phyloP scores from a whole-genome alignment of 2,113 vertebrate species.

The Forbesichthys papilliferus region DNA sequence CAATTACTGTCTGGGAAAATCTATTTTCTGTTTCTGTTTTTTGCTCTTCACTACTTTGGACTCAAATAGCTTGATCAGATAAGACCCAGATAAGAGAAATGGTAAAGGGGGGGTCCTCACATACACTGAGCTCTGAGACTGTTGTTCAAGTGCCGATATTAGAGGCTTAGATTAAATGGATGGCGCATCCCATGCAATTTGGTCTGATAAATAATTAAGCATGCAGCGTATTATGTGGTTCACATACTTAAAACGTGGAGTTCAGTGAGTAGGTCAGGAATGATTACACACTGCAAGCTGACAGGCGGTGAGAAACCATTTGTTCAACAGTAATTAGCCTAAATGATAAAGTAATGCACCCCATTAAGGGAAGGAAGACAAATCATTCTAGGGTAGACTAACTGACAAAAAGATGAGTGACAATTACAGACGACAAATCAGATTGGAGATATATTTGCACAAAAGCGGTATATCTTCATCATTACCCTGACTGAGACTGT shows the following conservation, averaged over 20 bases:
- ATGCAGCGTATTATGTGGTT: conserved; percentile 84
- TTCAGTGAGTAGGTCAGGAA: conserved; percentile 91
- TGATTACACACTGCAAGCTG: conserved; percentile 90
- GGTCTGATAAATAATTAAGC: conserved; percentile 87
- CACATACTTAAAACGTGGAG: conserved; percentile 90
- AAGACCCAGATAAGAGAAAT: neutral
- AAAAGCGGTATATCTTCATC: conserved; percentile 16
- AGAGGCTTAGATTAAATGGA: conserved; percentile 60
- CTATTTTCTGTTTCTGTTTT: too few relatives aligned
- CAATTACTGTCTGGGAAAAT: too few relatives aligned
- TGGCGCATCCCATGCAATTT: conserved; percentile 70
- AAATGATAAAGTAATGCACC: conserved; percentile 86
- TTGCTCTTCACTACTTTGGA: too few relatives aligned
- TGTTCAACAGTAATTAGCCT: conserved; percentile 93
- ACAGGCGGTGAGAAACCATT: conserved; percentile 86
- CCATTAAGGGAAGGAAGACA: conserved; percentile 73
- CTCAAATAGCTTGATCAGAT: too few relatives aligned
- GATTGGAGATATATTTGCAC: conserved; percentile 27
- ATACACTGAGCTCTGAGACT: neutral
- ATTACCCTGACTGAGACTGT: neutral
- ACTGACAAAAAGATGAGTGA: conserved; percentile 74
- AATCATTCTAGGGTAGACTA: conserved; percentile 73
- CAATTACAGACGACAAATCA: conserved; percentile 28
- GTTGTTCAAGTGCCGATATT: conserved; percentile 41
- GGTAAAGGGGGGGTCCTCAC: neutral